Conservation (phyloP, 2,888 invertebrate species). For the Iselma pallidipennis region DNA sequence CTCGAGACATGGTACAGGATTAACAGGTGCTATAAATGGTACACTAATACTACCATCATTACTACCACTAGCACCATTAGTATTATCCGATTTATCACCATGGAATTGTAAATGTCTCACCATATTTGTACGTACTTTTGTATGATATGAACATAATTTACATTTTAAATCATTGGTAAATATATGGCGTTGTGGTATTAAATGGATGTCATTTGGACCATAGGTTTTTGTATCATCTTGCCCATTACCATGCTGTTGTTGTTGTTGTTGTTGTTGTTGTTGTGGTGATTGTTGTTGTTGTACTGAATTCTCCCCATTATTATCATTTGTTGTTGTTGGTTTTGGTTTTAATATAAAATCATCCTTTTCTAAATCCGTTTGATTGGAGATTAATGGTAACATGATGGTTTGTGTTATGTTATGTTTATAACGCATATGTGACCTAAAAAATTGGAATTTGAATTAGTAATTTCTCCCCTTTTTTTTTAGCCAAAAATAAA, state of each 20-base stretch:
- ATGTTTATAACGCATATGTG: constrained; percentile 63
- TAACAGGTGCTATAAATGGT: constrained; percentile 72
- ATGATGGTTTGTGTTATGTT: constrained; percentile 52
- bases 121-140: constrained; percentile 70
- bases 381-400: constrained; percentile 57
- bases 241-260: constrained; percentile 21
- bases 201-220: constrained; percentile 65
- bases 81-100: constrained; percentile 54
- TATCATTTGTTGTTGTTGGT: constrained; percentile 15
- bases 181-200: constrained; percentile 68
- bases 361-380: constrained; percentile 56
- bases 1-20: constrained; percentile 80
- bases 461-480: no score
- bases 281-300: background rate
- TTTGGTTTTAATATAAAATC: constrained; percentile 58
- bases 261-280: background rate
- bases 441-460: constrained; percentile 32
- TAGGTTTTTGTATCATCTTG: constrained; percentile 47
- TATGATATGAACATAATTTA: constrained; percentile 68
- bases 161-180: constrained; percentile 66
- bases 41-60: constrained; percentile 46
- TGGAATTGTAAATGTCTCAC: constrained; percentile 72
- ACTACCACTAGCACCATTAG: constrained; percentile 51
- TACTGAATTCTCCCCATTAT: background rate
- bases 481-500: background rate